phyloP scores from a whole-genome alignment of 1,140 invertebrate species.

The Oryctes rhinoceros region DNA sequence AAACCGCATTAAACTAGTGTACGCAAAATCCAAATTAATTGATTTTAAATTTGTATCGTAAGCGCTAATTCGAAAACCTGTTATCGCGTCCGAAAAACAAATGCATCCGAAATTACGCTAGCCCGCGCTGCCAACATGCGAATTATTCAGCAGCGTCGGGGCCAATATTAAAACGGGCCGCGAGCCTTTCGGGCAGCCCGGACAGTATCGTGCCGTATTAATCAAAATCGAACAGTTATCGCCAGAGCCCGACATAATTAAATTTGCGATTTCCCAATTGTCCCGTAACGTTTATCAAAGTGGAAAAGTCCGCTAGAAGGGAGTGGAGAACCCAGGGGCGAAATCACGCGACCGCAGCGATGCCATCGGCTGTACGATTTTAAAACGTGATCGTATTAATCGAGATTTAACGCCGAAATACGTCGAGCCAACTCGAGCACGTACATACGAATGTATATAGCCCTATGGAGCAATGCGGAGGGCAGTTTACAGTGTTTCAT shows the following conservation, averaged over 20 bases:
- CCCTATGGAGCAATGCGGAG: background rate
- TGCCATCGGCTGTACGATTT: background rate
- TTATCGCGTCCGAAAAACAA: too few species aligned
- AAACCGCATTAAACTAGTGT: too few species aligned
- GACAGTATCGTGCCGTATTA: background rate
- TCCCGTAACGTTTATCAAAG: constrained; percentile 13
- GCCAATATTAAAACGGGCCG: too few species aligned
- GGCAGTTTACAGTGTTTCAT: background rate
- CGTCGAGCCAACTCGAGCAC: background rate
- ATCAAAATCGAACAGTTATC: constrained; percentile 31
- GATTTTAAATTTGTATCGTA: too few species aligned
- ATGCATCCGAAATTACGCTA: too few species aligned
- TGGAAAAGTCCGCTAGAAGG: background rate
- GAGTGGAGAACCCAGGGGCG: background rate
- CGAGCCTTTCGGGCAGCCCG: too few species aligned
- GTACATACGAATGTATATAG: too few species aligned
- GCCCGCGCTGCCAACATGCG: too few species aligned
- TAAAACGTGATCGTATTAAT: constrained; percentile 34
- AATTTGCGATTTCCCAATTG: constrained; percentile 29
- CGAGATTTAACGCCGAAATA: constrained; percentile 18
- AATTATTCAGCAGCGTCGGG: too few species aligned
- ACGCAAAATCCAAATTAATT: too few species aligned
- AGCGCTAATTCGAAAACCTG: too few species aligned
- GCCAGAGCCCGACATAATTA: constrained; percentile 4
- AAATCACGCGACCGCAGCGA: background rate